These are phyloP conservation scores for Acromyrmex charruanus DNA, from an alignment of 1,140 invertebrate species.

Conservation along the genomic window DNA sequence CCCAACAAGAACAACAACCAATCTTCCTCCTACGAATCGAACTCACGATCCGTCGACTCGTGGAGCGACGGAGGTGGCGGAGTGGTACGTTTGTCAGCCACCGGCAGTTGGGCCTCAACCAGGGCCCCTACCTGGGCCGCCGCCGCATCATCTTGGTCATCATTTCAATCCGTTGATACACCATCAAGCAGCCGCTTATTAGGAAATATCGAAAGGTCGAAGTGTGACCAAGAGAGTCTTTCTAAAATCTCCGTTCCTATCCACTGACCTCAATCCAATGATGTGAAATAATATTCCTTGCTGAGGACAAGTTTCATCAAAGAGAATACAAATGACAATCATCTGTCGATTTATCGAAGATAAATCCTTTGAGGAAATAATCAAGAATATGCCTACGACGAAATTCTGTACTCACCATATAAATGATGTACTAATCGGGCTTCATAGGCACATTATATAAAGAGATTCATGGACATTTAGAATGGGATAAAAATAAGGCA, in stretches of 20 bases:
- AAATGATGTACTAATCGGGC: not conserved
- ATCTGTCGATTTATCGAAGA: not conserved
- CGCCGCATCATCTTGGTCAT: slow-evolving; percentile 86
- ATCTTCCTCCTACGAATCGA: slow-evolving; percentile 63
- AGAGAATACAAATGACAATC: slow-evolving; percentile 24
- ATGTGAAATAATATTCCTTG: slow-evolving; percentile 8
- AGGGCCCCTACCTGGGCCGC: slow-evolving; percentile 86
- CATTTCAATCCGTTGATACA: slow-evolving; percentile 86
- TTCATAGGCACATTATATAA: not conserved
- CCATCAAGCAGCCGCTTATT: slow-evolving; percentile 85
- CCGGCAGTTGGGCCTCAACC: slow-evolving; percentile 82
- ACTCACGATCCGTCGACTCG: slow-evolving; percentile 68
- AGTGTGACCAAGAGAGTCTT: slow-evolving; percentile 10
- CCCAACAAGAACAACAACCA: slow-evolving; percentile 67
- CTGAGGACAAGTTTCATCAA: slow-evolving; percentile 7
- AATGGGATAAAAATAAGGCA: not conserved
- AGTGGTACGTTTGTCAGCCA: slow-evolving; percentile 89
- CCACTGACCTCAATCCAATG: not conserved
- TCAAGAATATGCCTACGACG: not conserved
- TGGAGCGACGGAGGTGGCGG: slow-evolving; percentile 86
- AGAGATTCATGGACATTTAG: not conserved
- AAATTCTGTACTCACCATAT: slow-evolving; percentile 7
- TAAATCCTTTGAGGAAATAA: not conserved
- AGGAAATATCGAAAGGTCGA: slow-evolving; percentile 39
- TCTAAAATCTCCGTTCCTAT: slow-evolving; percentile 13